Conservation (phyloP, 2,113 vertebrate genomes). For the Oncorhynchus kisutch region DNA sequence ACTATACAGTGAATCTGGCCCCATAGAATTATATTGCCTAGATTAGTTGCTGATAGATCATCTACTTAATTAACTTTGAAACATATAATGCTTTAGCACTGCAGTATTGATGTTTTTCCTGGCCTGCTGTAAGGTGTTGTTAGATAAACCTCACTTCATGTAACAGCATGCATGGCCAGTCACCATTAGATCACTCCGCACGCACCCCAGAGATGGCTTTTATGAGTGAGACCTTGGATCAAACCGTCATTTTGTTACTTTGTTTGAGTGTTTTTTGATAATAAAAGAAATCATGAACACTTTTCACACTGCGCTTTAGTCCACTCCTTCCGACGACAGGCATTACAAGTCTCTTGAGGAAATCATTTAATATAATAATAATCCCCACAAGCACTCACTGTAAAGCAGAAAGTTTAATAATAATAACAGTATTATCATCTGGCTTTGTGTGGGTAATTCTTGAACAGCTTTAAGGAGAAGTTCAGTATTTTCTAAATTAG, state of each 20-base stretch:
- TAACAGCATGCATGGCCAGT: constrained; percentile 39
- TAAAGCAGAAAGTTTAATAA: background rate
- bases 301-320: no score
- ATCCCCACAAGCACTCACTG: constrained; percentile 16
- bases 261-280: no score
- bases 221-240: constrained; percentile 65
- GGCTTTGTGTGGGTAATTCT: background rate
- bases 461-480: background rate
- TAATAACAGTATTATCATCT: background rate
- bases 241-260: constrained; percentile 35
- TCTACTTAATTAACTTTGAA: background rate
- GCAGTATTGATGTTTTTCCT: constrained; percentile 28
- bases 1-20: background rate
- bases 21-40: background rate
- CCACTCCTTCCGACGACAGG: no score
- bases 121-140: constrained; percentile 46
- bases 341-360: background rate
- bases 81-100: background rate
- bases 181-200: constrained; percentile 62
- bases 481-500: no score
- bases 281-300: no score
- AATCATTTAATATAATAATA: constrained; percentile 26
- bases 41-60: background rate
- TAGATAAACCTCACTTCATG: constrained; percentile 54
- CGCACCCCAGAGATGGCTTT: constrained; percentile 52